Percentiles rank a stretch among this genome's conserved stretches.
Conservation (phyloP, 2,113 vertebrate species). For the Uria aalge region DNA sequence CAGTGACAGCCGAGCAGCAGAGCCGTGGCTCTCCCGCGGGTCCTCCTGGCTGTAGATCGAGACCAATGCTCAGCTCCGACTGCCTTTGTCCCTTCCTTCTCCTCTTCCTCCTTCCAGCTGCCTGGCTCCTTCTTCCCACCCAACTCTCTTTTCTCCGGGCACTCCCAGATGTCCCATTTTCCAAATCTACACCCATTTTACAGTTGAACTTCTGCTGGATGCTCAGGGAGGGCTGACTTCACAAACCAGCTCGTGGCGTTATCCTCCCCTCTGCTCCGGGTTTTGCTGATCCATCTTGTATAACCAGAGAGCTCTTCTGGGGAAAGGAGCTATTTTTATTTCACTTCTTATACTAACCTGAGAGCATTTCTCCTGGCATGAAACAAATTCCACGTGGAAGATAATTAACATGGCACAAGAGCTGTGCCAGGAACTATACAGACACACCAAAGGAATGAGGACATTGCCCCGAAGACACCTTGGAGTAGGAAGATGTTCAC, state of each 20-base stretch:
- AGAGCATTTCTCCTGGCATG: background rate
- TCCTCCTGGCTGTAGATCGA: background rate
- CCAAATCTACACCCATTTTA: background rate
- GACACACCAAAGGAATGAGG: background rate
- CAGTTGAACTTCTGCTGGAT: background rate
- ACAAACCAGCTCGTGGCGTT: background rate
- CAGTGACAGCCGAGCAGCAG: accelerated
- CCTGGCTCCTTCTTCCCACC: background rate
- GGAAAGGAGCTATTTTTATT: constrained; percentile 15
- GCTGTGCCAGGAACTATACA: background rate
- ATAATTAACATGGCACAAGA: background rate
- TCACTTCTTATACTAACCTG: background rate
- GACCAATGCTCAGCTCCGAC: background rate
- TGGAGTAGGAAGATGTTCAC: background rate
- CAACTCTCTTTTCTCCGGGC: background rate
- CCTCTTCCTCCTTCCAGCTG: background rate
- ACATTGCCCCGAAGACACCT: background rate
- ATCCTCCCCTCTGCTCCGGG: background rate
- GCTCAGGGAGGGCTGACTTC: background rate
- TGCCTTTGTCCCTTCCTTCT: background rate
- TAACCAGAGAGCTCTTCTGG: constrained; percentile 3
- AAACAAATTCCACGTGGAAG: background rate
- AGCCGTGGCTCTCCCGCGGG: background rate
- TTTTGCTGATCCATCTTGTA: background rate
- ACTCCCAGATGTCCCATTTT: background rate